phyloP scores from a whole-genome alignment of 2,888 invertebrate species.

The Lasioglossum morio region DNA sequence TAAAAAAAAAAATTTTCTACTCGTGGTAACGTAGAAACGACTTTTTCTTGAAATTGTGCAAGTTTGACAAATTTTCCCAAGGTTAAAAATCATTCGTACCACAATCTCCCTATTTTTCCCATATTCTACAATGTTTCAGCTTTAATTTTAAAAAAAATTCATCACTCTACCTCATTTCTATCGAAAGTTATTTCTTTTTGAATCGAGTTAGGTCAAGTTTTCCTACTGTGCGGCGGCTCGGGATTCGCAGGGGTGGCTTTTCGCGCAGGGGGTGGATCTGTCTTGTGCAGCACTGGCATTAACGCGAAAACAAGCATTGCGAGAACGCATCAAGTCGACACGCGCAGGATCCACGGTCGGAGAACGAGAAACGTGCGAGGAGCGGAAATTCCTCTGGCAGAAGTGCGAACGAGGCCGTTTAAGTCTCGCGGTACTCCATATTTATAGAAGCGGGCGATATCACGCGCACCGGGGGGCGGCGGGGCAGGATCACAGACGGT shows the following conservation, averaged over 20 bases:
- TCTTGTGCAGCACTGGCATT: slow-evolving; percentile 28
- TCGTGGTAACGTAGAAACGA: too few relatives aligned
- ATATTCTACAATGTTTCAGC: too few relatives aligned
- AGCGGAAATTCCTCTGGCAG: slow-evolving; percentile 53
- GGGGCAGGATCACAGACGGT: slow-evolving; percentile 11
- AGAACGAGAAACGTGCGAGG: slow-evolving; percentile 39
- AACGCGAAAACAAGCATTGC: slow-evolving; percentile 42
- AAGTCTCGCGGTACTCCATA: slow-evolving; percentile 59
- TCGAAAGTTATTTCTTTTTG: too few relatives aligned
- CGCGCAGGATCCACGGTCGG: slow-evolving; percentile 8
- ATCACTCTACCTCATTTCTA: too few relatives aligned
- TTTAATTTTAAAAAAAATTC: too few relatives aligned
- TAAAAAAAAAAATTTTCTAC: too few relatives aligned
- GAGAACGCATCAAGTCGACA: slow-evolving; percentile 5
- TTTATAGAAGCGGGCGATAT: slow-evolving; percentile 57
- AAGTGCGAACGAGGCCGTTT: slow-evolving; percentile 58
- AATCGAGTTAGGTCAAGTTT: too few relatives aligned
- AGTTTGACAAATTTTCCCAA: too few relatives aligned
- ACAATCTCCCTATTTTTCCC: too few relatives aligned
- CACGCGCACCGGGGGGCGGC: not conserved
- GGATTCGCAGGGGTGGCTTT: not conserved
- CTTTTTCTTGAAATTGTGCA: too few relatives aligned
- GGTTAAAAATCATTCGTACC: too few relatives aligned
- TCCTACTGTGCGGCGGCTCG: too few relatives aligned
- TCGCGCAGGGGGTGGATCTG: not conserved